phyloP scores from a whole-genome alignment of 2,113 vertebrate species.

The Aix galericulata region DNA sequence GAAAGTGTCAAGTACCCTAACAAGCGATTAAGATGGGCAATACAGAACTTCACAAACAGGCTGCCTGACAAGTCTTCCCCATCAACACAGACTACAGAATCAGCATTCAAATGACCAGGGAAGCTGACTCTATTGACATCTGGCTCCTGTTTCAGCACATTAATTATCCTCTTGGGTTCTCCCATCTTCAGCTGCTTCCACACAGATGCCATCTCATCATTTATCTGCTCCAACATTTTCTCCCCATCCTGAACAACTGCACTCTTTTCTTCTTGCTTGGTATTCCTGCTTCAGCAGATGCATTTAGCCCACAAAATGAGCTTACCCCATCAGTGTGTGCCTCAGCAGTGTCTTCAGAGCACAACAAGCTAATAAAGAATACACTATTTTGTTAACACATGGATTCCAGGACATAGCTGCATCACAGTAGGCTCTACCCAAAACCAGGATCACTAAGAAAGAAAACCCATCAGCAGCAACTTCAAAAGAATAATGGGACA shows the following conservation, averaged over 20 bases:
- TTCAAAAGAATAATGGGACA: background rate
- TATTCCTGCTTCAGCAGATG: conserved; percentile 29
- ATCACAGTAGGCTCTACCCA: conserved; percentile 15
- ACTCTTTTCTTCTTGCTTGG: conserved; percentile 15
- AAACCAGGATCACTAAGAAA: conserved; percentile 22
- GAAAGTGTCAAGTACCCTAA: conserved; percentile 53
- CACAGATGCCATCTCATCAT: conserved; percentile 57
- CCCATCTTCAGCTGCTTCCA: conserved; percentile 59
- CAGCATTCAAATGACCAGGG: conserved; percentile 63
- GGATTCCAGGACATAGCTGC: conserved; percentile 20
- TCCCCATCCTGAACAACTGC: conserved; percentile 9
- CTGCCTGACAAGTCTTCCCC: conserved; percentile 51
- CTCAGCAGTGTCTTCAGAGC: background rate
- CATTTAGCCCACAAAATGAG: conserved; percentile 1
- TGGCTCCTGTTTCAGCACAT: conserved; percentile 64
- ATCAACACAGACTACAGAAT: conserved; percentile 60
- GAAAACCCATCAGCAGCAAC: background rate
- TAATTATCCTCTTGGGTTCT: conserved; percentile 70
- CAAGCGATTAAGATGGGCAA: conserved; percentile 25
- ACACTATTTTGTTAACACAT: background rate
- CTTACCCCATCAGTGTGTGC: background rate
- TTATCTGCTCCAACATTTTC: conserved; percentile 52
- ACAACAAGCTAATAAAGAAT: background rate
- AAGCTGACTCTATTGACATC: conserved; percentile 65
- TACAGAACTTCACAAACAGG: conserved; percentile 39